phyloP scores from a whole-genome alignment of 2,797 vertebrate species.

The Artibeus jamaicensis region DNA sequence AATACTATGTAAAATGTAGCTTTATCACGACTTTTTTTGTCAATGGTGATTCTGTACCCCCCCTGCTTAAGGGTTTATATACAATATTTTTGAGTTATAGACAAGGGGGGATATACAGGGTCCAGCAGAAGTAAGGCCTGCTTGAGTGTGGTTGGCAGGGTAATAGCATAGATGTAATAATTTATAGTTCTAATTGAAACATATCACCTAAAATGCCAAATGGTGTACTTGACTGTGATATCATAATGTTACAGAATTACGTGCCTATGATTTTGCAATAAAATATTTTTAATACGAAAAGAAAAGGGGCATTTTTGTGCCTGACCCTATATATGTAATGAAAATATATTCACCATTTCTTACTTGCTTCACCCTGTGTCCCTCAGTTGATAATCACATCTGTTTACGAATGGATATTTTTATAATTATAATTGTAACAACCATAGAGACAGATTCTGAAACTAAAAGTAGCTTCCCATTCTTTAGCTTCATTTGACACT shows the following conservation, averaged over 20 bases:
- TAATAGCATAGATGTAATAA: too few relatives aligned
- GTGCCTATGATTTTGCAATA: too few relatives aligned
- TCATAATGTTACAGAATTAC: too few relatives aligned
- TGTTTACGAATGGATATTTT: not conserved
- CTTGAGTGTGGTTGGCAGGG: too few relatives aligned
- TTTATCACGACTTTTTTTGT: not conserved
- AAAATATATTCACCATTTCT: not conserved
- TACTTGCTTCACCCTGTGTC: not conserved
- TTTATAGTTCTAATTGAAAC: too few relatives aligned
- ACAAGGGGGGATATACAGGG: not conserved
- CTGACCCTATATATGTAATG: not conserved
- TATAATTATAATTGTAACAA: slow-evolving; percentile 1
- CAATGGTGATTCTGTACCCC: not conserved
- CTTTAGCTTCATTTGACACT: not conserved
- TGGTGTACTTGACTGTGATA: too few relatives aligned
- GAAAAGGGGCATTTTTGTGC: too few relatives aligned
- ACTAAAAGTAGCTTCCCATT: slow-evolving; percentile 40
- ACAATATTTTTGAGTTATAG: not conserved
- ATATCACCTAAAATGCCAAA: too few relatives aligned
- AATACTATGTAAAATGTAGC: not conserved
- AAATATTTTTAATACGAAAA: too few relatives aligned
- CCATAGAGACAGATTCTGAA: not conserved
- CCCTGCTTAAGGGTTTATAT: not conserved
- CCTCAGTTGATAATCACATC: not conserved
- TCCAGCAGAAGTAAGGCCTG: too few relatives aligned